A percentile compares a stretch with the other conserved stretches of the same genome.
Evolutionary conservation across 2,797 vertebrate genomes (phyloP).

Genomic region (Holocentrus rufus): DNA sequence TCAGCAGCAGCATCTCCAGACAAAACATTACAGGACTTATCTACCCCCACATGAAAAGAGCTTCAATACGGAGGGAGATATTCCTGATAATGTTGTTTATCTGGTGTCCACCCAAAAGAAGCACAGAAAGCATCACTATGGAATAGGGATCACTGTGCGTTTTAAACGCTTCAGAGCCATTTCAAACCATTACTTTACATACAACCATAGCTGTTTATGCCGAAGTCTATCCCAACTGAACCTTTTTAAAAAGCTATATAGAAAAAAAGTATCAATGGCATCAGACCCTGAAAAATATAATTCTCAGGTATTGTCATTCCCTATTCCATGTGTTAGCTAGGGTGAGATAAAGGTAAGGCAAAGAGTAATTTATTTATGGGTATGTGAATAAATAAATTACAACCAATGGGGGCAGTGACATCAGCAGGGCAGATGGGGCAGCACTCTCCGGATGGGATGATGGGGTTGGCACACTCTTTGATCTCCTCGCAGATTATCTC

Average conservation of each 20-base stretch:
- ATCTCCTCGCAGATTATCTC: slow-evolving; percentile 95
- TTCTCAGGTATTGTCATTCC: slow-evolving; percentile 43
- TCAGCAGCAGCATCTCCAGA: slow-evolving; percentile 53
- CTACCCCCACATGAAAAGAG: slow-evolving; percentile 15
- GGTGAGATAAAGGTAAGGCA: slow-evolving; percentile 63
- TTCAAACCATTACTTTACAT: not conserved
- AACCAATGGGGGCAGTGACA: slow-evolving; percentile 85
- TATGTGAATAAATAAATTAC: slow-evolving; percentile 94
- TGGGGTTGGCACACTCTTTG: slow-evolving; percentile 89
- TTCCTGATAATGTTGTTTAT: slow-evolving; percentile 50
- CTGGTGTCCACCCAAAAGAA: slow-evolving; percentile 51
- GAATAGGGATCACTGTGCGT: slow-evolving; percentile 53
- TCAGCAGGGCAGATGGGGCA: slow-evolving; percentile 93
- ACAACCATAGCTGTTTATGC: not conserved
- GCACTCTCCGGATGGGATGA: slow-evolving; percentile 96
- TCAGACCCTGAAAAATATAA: slow-evolving; percentile 9
- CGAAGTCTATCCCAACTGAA: not conserved
- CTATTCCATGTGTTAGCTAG: slow-evolving; percentile 62
- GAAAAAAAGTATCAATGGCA: slow-evolving; percentile 1
- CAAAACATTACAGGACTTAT: slow-evolving; percentile 47
- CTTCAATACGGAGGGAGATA: slow-evolving; percentile 27
- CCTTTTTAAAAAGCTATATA: not conserved
- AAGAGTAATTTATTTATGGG: slow-evolving; percentile 92
- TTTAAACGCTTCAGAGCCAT: not conserved
- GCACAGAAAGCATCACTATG: slow-evolving; percentile 49